Base-by-base conservation (phyloP, 2,888 invertebrate species). In the Nudaria mundana region DNA sequence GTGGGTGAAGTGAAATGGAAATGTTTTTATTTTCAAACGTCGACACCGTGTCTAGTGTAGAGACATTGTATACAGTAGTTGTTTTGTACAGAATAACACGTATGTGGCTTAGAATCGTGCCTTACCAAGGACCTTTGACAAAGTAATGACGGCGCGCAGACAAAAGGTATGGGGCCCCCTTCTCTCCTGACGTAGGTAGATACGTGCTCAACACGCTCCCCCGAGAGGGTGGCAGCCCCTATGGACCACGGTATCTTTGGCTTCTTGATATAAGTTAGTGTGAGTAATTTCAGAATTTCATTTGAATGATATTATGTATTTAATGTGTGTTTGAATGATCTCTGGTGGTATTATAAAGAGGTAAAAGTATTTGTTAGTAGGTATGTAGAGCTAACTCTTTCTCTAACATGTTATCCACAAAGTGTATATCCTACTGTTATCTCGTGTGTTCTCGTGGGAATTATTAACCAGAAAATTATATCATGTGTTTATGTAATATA, bases 131-230 rank as follows among this genome's bases (percentile, higher is more conserved):
- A 82, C 81, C 81, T 86, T 83, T 82, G 82, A 83, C 82, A 81
- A 84, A 86, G 86, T 85, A 85, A 85, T 83, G 84, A 82, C 76
- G 76, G 66, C 61, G 72, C 57, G 66, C 61, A 81, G 81, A 85
- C 83, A 84, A 85, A 81, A 75, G 59, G 44, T 47, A 44, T 44
- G 41, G n/a, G n/a, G 48, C 50, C 45, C 45, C 56, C 43, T 44
- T 46, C 53, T 44, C 54, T 46, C 55, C 48, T 57, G 3, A 50
- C 47, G 47, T n/a, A 38, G 42, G 37, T 52, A 55, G n/a, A n/a
- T n/a, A n/a, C n/a, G n/a, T n/a, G n/a, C 62, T 62, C 50, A 46
- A 46, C 55, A 58, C 43, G 44, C 53, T 33, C 36, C 51, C 40
- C 44, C 37, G 47, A 33, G 26, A 49, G 52, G 56, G 53, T 44